These are phyloP conservation scores for Sylvicapra grimmia DNA, from an alignment of 2,113 vertebrate genomes.

Conservation along the genomic window DNA sequence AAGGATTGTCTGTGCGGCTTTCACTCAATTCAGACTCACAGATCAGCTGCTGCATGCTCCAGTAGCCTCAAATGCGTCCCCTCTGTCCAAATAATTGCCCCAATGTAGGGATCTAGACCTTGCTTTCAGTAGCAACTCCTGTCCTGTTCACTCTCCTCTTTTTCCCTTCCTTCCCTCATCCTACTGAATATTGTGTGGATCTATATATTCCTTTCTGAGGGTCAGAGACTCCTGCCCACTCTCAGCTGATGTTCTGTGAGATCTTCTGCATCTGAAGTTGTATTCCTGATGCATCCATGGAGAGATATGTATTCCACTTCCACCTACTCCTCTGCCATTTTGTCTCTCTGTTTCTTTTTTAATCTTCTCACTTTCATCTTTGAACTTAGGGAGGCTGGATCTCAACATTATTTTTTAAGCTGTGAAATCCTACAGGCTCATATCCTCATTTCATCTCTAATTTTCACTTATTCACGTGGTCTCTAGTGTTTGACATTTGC, in stretches of 20 bases:
- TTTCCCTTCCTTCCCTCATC: not conserved
- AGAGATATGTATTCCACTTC: not conserved
- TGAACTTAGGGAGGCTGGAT: not conserved
- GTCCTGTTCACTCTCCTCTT: not conserved
- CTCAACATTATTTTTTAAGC: not conserved
- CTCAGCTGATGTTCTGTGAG: not conserved
- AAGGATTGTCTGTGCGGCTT: not conserved
- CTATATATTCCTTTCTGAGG: not conserved
- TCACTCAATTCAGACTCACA: not conserved
- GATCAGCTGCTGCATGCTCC: not conserved
- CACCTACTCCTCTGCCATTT: not conserved
- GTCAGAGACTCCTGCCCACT: not conserved
- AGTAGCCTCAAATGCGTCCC: not conserved
- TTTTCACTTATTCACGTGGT: not conserved
- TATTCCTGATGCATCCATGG: not conserved
- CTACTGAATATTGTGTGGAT: not conserved
- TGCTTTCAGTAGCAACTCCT: not conserved
- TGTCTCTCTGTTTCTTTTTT: not conserved
- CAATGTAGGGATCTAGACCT: not conserved
- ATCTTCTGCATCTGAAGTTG: not conserved
- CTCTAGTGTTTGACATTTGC: not conserved
- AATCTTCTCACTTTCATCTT: not conserved
- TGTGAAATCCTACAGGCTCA: not conserved
- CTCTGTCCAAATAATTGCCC: not conserved
- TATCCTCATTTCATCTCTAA: not conserved